Conservation (phyloP, 2,888 invertebrate species). For the Orthosia incerta region DNA sequence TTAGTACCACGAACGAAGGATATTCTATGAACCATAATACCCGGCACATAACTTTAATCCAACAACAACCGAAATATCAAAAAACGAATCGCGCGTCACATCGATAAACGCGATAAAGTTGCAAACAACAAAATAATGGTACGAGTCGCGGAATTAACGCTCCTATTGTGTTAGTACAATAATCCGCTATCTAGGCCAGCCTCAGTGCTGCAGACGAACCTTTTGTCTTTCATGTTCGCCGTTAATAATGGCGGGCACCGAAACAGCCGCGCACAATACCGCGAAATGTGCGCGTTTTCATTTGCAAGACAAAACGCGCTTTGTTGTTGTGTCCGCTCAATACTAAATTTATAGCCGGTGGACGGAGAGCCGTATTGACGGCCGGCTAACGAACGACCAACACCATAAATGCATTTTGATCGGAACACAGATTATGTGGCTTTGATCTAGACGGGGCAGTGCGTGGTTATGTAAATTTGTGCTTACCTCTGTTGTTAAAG, state of each 20-base stretch:
- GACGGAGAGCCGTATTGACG: conserved; percentile 89
- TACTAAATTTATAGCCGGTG: conserved; percentile 90
- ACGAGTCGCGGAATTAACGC: conserved; percentile 90
- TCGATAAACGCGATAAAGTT: conserved; percentile 90
- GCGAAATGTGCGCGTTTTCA: conserved; percentile 91
- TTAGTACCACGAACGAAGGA: not conserved
- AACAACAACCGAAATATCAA: conserved; percentile 51
- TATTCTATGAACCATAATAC: conserved; percentile 11
- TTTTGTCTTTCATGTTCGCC: conserved; percentile 91
- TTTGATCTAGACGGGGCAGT: conserved; percentile 49
- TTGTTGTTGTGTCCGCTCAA: conserved; percentile 91
- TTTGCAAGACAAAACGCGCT: conserved; percentile 91
- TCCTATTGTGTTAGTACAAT: conserved; percentile 91
- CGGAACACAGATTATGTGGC: conserved; percentile 69
- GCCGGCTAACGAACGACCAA: conserved; percentile 87
- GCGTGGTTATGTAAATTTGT: conserved; percentile 35
- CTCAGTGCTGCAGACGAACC: conserved; percentile 91
- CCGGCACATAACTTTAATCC: conserved; percentile 5
- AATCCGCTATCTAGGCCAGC: conserved; percentile 91
- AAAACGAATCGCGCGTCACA: conserved; percentile 76
- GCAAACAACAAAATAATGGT: conserved; percentile 90
- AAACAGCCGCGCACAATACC: conserved; percentile 91
- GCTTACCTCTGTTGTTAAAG: not conserved
- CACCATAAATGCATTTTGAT: conserved; percentile 88
- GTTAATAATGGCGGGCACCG: conserved; percentile 91